Conservation (phyloP, 2,797 vertebrate species). For the Triplophysa bombifrons region DNA sequence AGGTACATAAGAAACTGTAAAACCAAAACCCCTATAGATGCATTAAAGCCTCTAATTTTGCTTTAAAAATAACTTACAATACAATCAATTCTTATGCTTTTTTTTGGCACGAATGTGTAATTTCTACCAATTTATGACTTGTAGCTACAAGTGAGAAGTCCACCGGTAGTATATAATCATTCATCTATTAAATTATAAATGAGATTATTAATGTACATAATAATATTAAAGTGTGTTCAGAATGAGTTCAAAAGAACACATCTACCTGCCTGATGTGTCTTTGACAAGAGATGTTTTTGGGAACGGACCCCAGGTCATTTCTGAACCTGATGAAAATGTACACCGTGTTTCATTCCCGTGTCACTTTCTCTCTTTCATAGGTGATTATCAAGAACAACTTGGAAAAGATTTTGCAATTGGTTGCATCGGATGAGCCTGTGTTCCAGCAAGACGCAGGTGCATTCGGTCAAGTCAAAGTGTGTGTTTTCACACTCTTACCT, state of each 20-base stretch:
- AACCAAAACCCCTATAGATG: too few species aligned
- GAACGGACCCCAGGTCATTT: not conserved
- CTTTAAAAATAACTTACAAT: too few species aligned
- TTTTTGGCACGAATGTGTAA: too few species aligned
- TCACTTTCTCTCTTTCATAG: not conserved
- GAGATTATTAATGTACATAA: too few species aligned
- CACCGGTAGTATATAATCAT: too few species aligned
- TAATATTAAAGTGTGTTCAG: not conserved
- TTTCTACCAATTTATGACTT: too few species aligned
- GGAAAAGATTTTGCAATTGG: not conserved
- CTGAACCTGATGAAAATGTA: not conserved
- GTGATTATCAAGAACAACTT: not conserved
- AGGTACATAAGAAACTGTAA: too few species aligned
- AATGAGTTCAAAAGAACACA: not conserved
- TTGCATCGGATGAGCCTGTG: not conserved
- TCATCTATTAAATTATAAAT: too few species aligned
- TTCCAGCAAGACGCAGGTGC: conserved; percentile 3
- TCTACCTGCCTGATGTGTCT: not conserved
- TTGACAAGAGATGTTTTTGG: not conserved
- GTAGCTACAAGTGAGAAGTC: too few species aligned
- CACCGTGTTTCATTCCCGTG: not conserved
- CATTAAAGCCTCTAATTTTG: too few species aligned
- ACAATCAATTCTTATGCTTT: too few species aligned
- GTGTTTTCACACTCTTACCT: conserved; percentile 40
- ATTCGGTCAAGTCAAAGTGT: conserved; percentile 34